phyloP scores from a whole-genome alignment of 2,888 invertebrate species.

The Nemoura dubitans region DNA sequence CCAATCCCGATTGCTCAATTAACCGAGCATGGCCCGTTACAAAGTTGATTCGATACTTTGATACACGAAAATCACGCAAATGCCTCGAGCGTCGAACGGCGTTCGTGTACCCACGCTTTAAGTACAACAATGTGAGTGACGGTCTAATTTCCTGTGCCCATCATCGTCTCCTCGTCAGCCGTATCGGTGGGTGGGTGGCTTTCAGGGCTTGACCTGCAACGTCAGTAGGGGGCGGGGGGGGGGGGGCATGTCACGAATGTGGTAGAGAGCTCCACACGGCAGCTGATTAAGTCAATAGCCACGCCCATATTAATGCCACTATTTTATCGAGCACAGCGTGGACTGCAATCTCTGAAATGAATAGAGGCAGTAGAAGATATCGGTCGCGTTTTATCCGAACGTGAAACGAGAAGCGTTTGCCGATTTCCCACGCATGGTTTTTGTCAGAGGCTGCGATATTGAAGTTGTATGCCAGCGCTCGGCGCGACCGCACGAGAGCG shows the following conservation, averaged over 20 bases:
- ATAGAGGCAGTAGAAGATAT: not conserved
- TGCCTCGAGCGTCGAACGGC: not conserved
- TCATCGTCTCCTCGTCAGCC: conserved; percentile 27
- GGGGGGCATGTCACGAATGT: conserved; percentile 28
- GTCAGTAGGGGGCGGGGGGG: conserved; percentile 18
- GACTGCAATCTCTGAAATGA: not conserved
- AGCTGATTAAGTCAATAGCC: conserved; percentile 40
- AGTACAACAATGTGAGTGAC: conserved; percentile 28
- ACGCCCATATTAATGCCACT: conserved; percentile 41
- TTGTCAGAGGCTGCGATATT: not conserved
- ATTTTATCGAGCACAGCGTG: not conserved
- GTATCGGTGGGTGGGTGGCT: not conserved
- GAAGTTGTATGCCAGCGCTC: not conserved
- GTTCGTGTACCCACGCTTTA: conserved; percentile 26
- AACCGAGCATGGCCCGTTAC: not conserved
- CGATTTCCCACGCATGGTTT: not conserved
- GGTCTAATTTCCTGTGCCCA: conserved; percentile 26
- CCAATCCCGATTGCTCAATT: not conserved
- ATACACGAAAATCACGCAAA: not conserved
- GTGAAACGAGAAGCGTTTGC: not conserved
- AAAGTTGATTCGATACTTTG: not conserved
- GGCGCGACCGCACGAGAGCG: too few species aligned
- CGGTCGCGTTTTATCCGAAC: too few species aligned
- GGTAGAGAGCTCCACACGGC: conserved; percentile 26
- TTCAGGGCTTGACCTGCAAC: not conserved